Evolutionary conservation across 2,113 vertebrate species (phyloP).

Genomic region (Microcebus griseorufus): DNA sequence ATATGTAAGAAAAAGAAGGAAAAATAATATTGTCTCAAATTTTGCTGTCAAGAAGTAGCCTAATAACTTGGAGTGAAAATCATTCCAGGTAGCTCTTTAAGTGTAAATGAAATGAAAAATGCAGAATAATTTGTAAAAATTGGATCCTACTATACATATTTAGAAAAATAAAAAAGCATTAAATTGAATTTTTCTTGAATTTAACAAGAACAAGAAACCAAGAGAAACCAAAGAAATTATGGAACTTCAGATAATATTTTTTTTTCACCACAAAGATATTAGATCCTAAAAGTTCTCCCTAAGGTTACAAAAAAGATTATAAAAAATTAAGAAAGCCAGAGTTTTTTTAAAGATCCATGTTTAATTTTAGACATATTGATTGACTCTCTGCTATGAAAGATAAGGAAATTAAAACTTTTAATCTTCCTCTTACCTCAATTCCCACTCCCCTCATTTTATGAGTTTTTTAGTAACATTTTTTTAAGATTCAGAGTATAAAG

Average conservation of each 20-base stretch:
- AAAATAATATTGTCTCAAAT: not conserved
- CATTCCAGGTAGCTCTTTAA: not conserved
- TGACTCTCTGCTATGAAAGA: constrained; percentile 73
- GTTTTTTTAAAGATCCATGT: constrained; percentile 60
- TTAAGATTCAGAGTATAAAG: constrained; percentile 28
- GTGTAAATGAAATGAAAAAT: constrained; percentile 36
- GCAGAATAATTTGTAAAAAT: constrained; percentile 55
- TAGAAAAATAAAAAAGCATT: constrained; percentile 62
- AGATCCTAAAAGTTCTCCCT: constrained; percentile 70
- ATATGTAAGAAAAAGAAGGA: not conserved
- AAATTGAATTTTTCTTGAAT: constrained; percentile 64
- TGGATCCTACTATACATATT: not conserved
- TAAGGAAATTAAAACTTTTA: constrained; percentile 79
- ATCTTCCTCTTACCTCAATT: constrained; percentile 70
- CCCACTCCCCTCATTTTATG: constrained; percentile 54
- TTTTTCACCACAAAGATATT: constrained; percentile 59
- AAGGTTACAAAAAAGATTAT: constrained; percentile 73
- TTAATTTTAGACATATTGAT: constrained; percentile 76
- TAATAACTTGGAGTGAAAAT: constrained; percentile 10
- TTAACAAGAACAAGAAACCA: constrained; percentile 62
- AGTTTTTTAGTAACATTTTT: constrained; percentile 33
- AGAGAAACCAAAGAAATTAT: constrained; percentile 63
- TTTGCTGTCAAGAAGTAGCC: not conserved
- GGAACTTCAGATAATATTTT: constrained; percentile 66
- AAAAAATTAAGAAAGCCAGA: constrained; percentile 62